Evolutionary conservation across 2,113 vertebrate species (phyloP).

Genomic region (Brienomyrus longianalis): DNA sequence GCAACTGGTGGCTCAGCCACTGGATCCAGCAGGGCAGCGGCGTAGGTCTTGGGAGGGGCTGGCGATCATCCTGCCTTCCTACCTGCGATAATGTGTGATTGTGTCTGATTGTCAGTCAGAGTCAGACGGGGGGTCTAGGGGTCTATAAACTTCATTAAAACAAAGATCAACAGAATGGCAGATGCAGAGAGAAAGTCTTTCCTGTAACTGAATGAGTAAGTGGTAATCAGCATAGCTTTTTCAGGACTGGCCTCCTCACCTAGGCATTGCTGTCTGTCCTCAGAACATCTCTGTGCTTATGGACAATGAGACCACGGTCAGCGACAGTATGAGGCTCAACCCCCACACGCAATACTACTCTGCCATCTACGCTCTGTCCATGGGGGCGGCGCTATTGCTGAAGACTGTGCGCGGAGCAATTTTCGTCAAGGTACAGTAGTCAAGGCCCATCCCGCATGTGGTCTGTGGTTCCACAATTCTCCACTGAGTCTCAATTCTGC

Average conservation of each 20-base stretch:
- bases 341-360: constrained; percentile 64
- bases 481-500: neutral
- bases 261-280: constrained; percentile 48
- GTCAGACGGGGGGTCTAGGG: neutral
- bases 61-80: neutral
- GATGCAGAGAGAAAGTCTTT: constrained; percentile 50
- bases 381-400: constrained; percentile 59
- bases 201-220: constrained; percentile 43
- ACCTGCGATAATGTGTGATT: neutral
- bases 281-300: constrained; percentile 62
- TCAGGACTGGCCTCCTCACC: neutral
- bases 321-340: constrained; percentile 67
- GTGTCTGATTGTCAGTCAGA: neutral
- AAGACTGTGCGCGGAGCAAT: constrained; percentile 64
- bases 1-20: constrained; percentile 72
- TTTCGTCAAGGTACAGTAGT: constrained; percentile 64
- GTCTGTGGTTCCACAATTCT: neutral
- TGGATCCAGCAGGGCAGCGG: constrained; percentile 69
- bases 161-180: constrained; percentile 41
- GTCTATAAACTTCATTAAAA: constrained; percentile 58
- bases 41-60: constrained; percentile 46
- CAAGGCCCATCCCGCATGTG: neutral
- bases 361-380: constrained; percentile 59
- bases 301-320: constrained; percentile 52
- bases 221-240: constrained; percentile 28